These are phyloP conservation scores for Ctena decussata DNA, from an alignment of 2,888 invertebrate species.

Conservation along the genomic window DNA sequence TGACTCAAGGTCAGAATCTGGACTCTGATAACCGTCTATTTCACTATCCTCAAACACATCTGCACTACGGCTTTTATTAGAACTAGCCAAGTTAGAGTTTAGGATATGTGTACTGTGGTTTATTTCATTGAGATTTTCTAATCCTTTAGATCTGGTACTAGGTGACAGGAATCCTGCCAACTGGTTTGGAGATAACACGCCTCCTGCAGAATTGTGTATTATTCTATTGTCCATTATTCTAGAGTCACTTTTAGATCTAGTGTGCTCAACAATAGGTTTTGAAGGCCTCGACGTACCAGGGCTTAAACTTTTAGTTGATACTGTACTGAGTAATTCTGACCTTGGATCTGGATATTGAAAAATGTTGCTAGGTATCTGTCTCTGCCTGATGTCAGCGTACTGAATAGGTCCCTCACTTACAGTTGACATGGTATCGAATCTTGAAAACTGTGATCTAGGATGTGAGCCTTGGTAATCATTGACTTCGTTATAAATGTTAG, in stretches of 20 bases:
- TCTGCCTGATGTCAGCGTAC: neutral
- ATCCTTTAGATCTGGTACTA: neutral
- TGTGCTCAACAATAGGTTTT: neutral
- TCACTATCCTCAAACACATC: neutral
- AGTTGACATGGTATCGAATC: neutral
- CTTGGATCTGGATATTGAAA: neutral
- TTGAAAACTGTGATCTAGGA: neutral
- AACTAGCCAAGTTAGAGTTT: neutral
- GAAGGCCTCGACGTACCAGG: neutral
- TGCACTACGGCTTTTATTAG: neutral
- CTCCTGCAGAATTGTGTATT: neutral
- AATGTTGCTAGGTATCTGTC: neutral
- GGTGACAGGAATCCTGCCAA: neutral
- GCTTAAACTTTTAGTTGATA: neutral
- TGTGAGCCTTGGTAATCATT: neutral
- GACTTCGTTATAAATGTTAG: neutral
- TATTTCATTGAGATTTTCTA: neutral
- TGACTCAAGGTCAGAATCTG: neutral
- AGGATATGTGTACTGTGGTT: neutral
- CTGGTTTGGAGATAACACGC: no score
- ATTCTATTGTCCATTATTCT: neutral
- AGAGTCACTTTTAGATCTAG: neutral
- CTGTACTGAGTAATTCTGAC: neutral
- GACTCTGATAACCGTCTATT: slow-evolving; percentile 5
- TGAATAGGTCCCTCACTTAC: neutral